Percentiles rank a stretch among this genome's conserved stretches.
phyloP scores from a whole-genome alignment of 92 coral and sea anemone genomes.

The Phenganax stokvisi region DNA sequence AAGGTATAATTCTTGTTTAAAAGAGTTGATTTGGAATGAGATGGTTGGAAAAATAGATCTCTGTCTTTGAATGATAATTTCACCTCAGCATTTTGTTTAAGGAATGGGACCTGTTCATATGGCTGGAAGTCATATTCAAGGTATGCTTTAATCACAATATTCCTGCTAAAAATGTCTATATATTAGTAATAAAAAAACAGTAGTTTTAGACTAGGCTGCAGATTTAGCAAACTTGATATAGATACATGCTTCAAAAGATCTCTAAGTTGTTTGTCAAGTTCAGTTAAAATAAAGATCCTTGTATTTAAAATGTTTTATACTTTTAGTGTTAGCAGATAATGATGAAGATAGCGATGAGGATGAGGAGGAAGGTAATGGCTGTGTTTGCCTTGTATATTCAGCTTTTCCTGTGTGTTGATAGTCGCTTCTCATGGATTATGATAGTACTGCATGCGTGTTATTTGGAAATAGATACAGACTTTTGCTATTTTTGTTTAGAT shows the following conservation, averaged over 20 bases:
- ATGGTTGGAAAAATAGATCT: neutral
- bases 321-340: constrained; percentile 25
- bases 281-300: neutral
- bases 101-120: constrained; percentile 73
- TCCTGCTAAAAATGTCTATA: neutral
- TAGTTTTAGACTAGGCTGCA: neutral
- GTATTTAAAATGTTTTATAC: neutral
- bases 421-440: neutral
- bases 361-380: constrained; percentile 20
- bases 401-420: neutral
- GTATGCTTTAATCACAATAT: neutral
- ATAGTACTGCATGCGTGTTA: neutral
- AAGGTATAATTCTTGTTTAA: constrained; percentile 45
- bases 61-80: neutral
- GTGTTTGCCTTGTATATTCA: neutral
- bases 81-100: neutral
- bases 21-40: neutral
- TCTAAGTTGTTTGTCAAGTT: neutral
- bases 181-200: neutral
- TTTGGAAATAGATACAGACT: neutral
- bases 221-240: neutral
- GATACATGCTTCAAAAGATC: neutral
- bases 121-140: constrained; percentile 56
- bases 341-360: constrained; percentile 8
- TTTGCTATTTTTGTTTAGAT: constrained; percentile 1